Evolutionary conservation across 2,888 invertebrate species (phyloP), one percentile per base, ranked within the genome.

Genomic region (Clanis bilineata): DNA sequence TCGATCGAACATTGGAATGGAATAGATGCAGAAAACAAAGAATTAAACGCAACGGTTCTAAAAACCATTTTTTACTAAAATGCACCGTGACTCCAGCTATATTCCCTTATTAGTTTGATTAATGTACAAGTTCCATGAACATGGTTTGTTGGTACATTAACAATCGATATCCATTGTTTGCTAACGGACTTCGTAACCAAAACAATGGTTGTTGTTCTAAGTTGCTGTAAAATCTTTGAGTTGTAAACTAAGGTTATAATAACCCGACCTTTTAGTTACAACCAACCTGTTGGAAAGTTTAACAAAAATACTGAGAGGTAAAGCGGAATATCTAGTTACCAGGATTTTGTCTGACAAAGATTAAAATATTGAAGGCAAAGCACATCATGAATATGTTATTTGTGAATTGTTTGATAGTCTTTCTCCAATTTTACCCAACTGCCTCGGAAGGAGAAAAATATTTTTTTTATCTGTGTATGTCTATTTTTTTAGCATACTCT

Each of bases 91-190:
- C 22, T 28, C 3, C 4, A 2, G 3, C 22, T 23, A 7, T 18
- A 18, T 51, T 12, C 51, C 32, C 18, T 51, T 18, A 51, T 51
- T 51, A 51, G 3, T 51, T 51, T 51, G 32, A 51, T 51, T 51
- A 51, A 51, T 51, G 51, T 21, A 32, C 28, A 10, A 18, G 10
- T 51, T 51, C 18, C 51, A 32, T 51, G 32, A 32, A 51, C 32
- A 32, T 10, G 32, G 28, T 51, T 28, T 51, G 51, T 51, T 32
- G 21, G 51, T 28, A 18, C 10, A 51, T 51, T 32, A 18, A 18
- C 10, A 32, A 51, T 51, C 51, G 18, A 51, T 51, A 51, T 51
- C 18, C 51, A 51, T 10, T 51, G 51, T 32, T 51, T 32, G 32
- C 51, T 28, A 9, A 28, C 47, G 1, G 28, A 28, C 32, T 32